phyloP scores from a whole-genome alignment of 2,113 vertebrate genomes.

The Poeciliopsis occidentalis region DNA sequence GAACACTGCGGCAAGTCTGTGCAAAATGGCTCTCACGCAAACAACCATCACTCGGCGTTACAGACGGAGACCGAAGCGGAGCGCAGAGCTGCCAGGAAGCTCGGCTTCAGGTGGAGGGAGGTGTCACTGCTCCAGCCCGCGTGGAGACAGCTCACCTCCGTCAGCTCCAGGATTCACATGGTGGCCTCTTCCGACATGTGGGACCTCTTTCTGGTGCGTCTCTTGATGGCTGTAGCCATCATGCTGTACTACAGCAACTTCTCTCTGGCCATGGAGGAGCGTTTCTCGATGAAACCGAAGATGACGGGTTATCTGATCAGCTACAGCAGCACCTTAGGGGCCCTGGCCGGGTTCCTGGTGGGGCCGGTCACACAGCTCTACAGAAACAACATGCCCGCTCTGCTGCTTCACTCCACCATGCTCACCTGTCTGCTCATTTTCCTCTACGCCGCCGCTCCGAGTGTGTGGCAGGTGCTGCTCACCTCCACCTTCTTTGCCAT shows the following conservation, averaged over 20 bases:
- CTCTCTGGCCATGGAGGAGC: conserved; percentile 91
- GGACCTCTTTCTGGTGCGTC: conserved; percentile 89
- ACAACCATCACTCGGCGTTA: conserved; percentile 8
- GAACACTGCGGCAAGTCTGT: conserved; percentile 36
- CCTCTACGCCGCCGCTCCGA: conserved; percentile 79
- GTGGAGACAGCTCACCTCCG: conserved; percentile 78
- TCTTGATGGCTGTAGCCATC: conserved; percentile 90
- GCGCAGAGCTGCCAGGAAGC: conserved; percentile 2
- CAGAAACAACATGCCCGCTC: conserved; percentile 77
- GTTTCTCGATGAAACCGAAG: conserved; percentile 88
- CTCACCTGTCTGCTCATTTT: conserved; percentile 85
- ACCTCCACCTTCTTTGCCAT: conserved; percentile 90
- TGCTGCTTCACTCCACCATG: conserved; percentile 87
- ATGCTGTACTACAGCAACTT: conserved; percentile 96
- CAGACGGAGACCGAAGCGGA: not conserved
- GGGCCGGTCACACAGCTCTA: conserved; percentile 88
- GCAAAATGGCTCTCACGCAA: conserved; percentile 59
- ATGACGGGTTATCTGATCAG: conserved; percentile 89
- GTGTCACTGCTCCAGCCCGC: conserved; percentile 56
- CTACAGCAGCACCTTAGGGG: conserved; percentile 90
- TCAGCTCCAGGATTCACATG: conserved; percentile 80
- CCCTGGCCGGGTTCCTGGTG: conserved; percentile 86
- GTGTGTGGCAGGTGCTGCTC: conserved; percentile 82
- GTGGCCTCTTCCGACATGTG: conserved; percentile 87
- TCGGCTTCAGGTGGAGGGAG: conserved; percentile 32